Base-by-base conservation (phyloP, 92 coral and sea anemone genomes). In the Bergia puertoricense region DNA sequence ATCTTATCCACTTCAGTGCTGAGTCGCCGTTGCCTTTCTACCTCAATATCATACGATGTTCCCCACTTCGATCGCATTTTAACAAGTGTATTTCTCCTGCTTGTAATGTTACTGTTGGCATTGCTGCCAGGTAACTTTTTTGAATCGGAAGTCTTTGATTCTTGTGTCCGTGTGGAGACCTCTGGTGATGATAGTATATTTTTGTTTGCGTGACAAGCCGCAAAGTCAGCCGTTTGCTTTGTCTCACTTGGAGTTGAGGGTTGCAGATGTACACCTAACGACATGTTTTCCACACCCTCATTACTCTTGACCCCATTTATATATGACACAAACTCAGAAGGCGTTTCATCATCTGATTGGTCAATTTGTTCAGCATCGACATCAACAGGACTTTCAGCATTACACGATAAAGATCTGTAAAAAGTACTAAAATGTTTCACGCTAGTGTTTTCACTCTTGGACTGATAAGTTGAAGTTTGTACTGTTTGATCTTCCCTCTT, bases 41-140 rank as follows among this genome's bases (percentile, higher is more conserved):
- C 79, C 66, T 84, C 87, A 7, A 84, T 84, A 46, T 84, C 87
- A 48, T 72, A 84, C 20, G 87, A 84, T 7, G 87, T 84, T 30
- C 43, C 66, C 78, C 77, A 84, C 18, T 84, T 84, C 11, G 67
- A 13, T 8, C 79, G 78, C 79, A 84, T 74, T 72, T 84, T 84
- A 5, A 68, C 69, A 5, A 84, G 77, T 40, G 78, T 72, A 41
- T 72, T 71, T 45, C 87, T 84, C 62, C 79, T 84, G 44, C 15
- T 48, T 3, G 77, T 62, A 48, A 84, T 38, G 62, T 13, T 84
- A 30, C 44, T 74, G 42, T 13, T 45, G 45, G 14, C 23, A 69
- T 5, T 71, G 20, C 42, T 84, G 75, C n/a, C 79, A 44, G 46
- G 30, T 44, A n/a, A 13, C 16, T 4, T 79, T 39, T 22, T 68